phyloP scores from a whole-genome alignment of 2,888 invertebrate species.

The Spodoptera littoralis region DNA sequence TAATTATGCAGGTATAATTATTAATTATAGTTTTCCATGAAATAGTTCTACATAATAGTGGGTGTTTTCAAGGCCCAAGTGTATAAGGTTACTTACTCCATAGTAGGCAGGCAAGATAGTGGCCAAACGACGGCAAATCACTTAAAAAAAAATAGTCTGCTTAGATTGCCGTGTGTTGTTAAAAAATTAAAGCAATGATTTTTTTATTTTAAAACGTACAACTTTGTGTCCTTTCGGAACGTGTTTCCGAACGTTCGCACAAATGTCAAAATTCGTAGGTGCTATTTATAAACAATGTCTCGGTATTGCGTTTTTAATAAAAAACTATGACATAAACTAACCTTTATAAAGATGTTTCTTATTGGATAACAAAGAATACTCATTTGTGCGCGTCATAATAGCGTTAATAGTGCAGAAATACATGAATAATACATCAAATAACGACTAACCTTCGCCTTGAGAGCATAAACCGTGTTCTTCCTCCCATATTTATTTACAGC shows the following conservation, averaged over 20 bases:
- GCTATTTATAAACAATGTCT: conserved; percentile 76
- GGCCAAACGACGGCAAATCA: too few species aligned
- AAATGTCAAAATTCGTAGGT: conserved; percentile 65
- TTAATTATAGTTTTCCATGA: too few species aligned
- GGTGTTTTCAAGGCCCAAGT: too few species aligned
- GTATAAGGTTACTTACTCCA: too few species aligned
- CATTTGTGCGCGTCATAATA: not conserved
- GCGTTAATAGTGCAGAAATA: conserved; percentile 31
- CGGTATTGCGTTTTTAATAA: conserved; percentile 58
- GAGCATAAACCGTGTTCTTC: conserved; percentile 80
- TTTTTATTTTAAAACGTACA: not conserved
- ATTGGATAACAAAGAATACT: not conserved
- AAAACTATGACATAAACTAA: conserved; percentile 63
- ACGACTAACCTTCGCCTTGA: conserved; percentile 84
- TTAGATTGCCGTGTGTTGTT: too few species aligned
- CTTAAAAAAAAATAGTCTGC: too few species aligned
- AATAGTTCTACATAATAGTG: too few species aligned
- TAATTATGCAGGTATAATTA: too few species aligned
- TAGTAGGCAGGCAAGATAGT: too few species aligned
- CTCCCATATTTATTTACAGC: conserved; percentile 75
- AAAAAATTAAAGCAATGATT: too few species aligned
- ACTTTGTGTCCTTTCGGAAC: conserved; percentile 23
- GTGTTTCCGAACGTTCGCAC: conserved; percentile 57
- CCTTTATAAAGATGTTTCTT: conserved; percentile 5
- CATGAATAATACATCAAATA: conserved; percentile 41